Percentiles rank a stretch among this genome's conserved stretches.
Evolutionary conservation across 2,888 invertebrate genomes (phyloP).

Genomic region (Pedicia rivosa): DNA sequence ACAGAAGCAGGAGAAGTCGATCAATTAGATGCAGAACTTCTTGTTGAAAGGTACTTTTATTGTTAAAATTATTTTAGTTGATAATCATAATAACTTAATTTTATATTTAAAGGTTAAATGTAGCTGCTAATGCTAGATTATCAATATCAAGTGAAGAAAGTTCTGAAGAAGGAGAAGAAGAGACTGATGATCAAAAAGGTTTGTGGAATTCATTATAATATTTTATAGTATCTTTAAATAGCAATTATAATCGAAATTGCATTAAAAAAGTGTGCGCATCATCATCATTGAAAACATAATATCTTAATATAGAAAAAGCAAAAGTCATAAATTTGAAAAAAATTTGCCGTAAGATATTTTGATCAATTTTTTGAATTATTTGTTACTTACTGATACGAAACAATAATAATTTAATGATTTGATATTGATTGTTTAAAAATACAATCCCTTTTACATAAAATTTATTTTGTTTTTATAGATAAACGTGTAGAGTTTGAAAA

Average conservation of each 20-base stretch:
- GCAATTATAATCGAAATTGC: too few relatives aligned
- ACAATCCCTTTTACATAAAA: too few relatives aligned
- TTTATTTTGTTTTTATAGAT: conserved; percentile 29
- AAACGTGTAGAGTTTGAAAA: conserved; percentile 71
- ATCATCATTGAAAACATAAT: too few relatives aligned
- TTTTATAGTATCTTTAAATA: background rate
- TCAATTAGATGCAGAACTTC: conserved; percentile 48
- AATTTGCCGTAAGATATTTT: too few relatives aligned
- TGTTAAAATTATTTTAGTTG: background rate
- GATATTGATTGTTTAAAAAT: too few relatives aligned
- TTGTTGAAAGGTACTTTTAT: conserved; percentile 62
- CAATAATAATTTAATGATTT: too few relatives aligned
- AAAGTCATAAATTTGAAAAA: too few relatives aligned
- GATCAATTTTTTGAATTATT: too few relatives aligned
- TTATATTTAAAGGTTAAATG: conserved; percentile 20
- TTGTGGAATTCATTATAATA: conserved; percentile 4
- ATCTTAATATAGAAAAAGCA: too few relatives aligned
- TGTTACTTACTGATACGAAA: too few relatives aligned
- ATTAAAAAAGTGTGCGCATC: too few relatives aligned
- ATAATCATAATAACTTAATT: conserved; percentile 5
- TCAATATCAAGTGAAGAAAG: conserved; percentile 36
- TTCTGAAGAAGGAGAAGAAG: conserved; percentile 40
- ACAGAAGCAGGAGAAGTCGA: conserved; percentile 40
- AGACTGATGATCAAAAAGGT: conserved; percentile 45
- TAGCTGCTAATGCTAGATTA: conserved; percentile 25